These are phyloP conservation scores for Rhingia rostrata DNA, from an alignment of 2,888 invertebrate genomes.

Conservation along the genomic window DNA sequence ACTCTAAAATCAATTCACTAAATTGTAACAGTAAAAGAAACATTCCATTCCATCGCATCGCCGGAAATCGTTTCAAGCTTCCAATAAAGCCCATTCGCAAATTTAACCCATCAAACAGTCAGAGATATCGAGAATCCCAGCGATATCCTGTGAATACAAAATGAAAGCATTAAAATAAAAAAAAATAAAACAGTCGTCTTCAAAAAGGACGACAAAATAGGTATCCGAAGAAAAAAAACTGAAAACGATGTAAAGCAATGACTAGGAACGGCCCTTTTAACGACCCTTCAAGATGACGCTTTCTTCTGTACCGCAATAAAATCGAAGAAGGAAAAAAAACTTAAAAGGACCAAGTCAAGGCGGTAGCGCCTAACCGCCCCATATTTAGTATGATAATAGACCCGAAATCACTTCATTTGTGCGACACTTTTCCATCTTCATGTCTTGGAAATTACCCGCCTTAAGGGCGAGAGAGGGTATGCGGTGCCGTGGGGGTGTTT, in stretches of 20 bases:
- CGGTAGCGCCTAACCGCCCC: slow-evolving; percentile 43
- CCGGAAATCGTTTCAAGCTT: slow-evolving; percentile 61
- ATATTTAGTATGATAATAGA: slow-evolving; percentile 79
- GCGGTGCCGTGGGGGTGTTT: slow-evolving; percentile 15
- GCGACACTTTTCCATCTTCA: slow-evolving; percentile 74
- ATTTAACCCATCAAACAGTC: slow-evolving; percentile 34
- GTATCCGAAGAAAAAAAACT: slow-evolving; percentile 18
- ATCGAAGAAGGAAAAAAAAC: slow-evolving; percentile 19
- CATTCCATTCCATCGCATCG: slow-evolving; percentile 20
- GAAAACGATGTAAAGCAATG: slow-evolving; percentile 51
- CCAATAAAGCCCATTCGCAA: slow-evolving; percentile 62
- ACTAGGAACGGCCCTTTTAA: slow-evolving; percentile 65
- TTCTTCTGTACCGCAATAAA: slow-evolving; percentile 39
- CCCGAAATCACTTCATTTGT: slow-evolving; percentile 80
- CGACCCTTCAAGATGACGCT: slow-evolving; percentile 67
- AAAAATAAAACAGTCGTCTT: no score
- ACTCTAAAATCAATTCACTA: slow-evolving; percentile 72
- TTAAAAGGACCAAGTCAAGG: slow-evolving; percentile 35
- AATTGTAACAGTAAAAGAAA: slow-evolving; percentile 62
- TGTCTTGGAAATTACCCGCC: slow-evolving; percentile 62
- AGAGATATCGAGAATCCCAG: slow-evolving; percentile 44
- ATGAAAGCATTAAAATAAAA: slow-evolving; percentile 71
- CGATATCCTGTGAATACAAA: slow-evolving; percentile 72
- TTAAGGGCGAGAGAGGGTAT: neutral
- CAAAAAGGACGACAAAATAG: slow-evolving; percentile 36